These are phyloP conservation scores for Pygmarrhopalites habei DNA, from an alignment of 1,140 invertebrate genomes.

Conservation along the genomic window DNA sequence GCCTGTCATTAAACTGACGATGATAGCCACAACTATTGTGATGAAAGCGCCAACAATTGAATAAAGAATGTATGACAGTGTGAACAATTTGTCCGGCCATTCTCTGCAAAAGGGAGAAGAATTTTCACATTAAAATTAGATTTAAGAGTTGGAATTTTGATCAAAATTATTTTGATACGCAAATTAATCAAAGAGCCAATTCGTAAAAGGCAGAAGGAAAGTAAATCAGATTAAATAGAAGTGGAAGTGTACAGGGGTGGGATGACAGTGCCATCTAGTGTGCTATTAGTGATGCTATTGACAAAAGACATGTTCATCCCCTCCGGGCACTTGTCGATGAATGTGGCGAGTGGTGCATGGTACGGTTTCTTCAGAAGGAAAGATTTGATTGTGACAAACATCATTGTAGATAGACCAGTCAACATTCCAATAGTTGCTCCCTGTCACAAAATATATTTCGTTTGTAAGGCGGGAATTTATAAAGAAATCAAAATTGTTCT, in stretches of 20 bases:
- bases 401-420: conserved; percentile 35
- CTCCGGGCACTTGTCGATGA: conserved; percentile 16
- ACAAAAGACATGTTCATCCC: conserved; percentile 15
- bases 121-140: neutral
- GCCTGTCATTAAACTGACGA: conserved; percentile 26
- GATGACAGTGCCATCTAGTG: neutral
- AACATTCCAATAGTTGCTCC: conserved; percentile 39
- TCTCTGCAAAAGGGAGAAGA: conserved; percentile 16
- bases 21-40: conserved; percentile 18
- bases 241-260: no score
- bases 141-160: neutral
- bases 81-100: conserved; percentile 32
- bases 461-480: no score
- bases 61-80: conserved; percentile 33
- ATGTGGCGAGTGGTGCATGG: conserved; percentile 14
- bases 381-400: conserved; percentile 36
- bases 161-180: neutral
- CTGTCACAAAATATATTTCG: no score
- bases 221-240: neutral
- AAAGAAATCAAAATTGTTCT: no score
- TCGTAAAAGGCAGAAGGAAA: neutral
- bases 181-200: neutral
- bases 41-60: conserved; percentile 27
- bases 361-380: conserved; percentile 22
- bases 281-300: neutral